Evolutionary conservation across 2,113 vertebrate genomes (phyloP), one percentile per base, ranked within the genome.

Genomic region (Danionella cerebrum): DNA sequence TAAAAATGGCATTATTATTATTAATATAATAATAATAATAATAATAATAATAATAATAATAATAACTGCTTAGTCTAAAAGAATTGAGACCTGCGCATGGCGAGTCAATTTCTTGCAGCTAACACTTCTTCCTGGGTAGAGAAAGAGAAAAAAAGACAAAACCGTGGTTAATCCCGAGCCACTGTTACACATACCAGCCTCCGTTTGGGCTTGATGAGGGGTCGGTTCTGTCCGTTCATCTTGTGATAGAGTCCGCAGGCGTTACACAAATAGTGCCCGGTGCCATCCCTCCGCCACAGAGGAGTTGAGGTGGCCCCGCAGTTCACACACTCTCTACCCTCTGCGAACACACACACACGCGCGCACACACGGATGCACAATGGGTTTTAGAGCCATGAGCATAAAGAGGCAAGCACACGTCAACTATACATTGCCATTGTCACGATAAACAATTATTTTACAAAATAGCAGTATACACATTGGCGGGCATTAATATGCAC

Each of bases 221-320:
- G 96, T 69, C 96, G 91, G 79, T 99, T 99, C 90, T 99, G 96
- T 67, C 96, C 96, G 0, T 99, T 99, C 96, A 99, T 99, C 89
- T 99, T 99, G 87, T 99, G 96, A 85, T 99, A 99, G 76, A 99
- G 96, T 81, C 96, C 96, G 64, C 96, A 99, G 87, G 96, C 96
- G 24, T 99, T 99, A 87, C 96, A 99, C 83, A 99, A 91, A 84
- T 99, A 99, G 87, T 99, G 96, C 25, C 96, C 96, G 0, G 96
- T 98, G 77, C 96, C 96, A 3, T 99, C 96, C 83, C 96, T 90
- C 85, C 96, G 89, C 96, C 96, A 99, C 79, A 99, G 88, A 13
- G 96, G 96, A 80, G 96, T 98, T 35, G 96, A 99, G 79, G 96
- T 99, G 72, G 96, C 96, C 83, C 96, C 96, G 73, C 96, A 99